Evolutionary conservation across 2,888 invertebrate genomes (phyloP).

Genomic region (Lapara coniferarum): DNA sequence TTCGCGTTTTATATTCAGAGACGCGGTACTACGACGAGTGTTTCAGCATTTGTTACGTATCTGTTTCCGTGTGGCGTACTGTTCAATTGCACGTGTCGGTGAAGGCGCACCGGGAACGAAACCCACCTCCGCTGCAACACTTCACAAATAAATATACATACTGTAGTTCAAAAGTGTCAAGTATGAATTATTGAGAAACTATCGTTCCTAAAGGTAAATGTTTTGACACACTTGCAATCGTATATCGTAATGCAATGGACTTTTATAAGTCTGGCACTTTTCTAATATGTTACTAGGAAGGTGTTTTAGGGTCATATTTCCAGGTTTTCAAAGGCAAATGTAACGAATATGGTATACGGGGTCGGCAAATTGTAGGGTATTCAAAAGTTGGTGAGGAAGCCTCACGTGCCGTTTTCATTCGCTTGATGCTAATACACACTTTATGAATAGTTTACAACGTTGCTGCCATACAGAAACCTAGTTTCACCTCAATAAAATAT

Average conservation of each 20-base stretch:
- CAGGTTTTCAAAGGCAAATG: background rate
- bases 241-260: too few species aligned
- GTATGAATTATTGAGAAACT: background rate
- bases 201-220: too few species aligned
- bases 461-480: background rate
- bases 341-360: constrained; percentile 47
- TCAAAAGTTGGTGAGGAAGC: constrained; percentile 14
- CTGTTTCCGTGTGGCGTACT: constrained; percentile 73
- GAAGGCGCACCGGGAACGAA: background rate
- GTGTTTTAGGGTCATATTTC: background rate
- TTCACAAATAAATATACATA: background rate
- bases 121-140: background rate
- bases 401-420: constrained; percentile 11
- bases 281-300: background rate
- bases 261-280: too few species aligned
- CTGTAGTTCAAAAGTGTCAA: background rate
- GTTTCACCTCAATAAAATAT: constrained; percentile 3
- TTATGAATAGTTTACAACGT: background rate
- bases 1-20: constrained; percentile 14
- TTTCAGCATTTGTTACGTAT: constrained; percentile 55
- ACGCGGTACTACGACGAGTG: constrained; percentile 21
- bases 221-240: too few species aligned
- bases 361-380: constrained; percentile 42
- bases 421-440: constrained; percentile 18
- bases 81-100: constrained; percentile 71